phyloP scores from a whole-genome alignment of 2,888 invertebrate species.

The Pammene fasciana region DNA sequence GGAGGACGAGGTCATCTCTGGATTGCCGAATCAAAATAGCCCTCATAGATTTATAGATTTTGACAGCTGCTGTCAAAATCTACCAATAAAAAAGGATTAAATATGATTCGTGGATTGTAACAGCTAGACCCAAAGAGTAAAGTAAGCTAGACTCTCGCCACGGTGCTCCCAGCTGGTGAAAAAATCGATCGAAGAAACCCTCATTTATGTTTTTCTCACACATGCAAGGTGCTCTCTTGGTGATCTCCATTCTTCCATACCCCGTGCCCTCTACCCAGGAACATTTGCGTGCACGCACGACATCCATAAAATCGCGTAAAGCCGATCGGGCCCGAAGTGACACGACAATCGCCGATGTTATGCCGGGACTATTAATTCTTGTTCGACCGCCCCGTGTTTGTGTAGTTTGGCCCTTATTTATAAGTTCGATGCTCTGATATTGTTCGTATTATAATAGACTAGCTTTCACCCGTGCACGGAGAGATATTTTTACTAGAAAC shows the following conservation, averaged over 20 bases:
- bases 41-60: too few species aligned
- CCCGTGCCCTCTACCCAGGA: constrained; percentile 30
- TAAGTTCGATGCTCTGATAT: constrained; percentile 20
- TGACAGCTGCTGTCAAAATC: too few species aligned
- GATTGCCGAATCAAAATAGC: too few species aligned
- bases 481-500: too few species aligned
- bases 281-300: constrained; percentile 61
- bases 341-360: constrained; percentile 59
- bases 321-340: constrained; percentile 56
- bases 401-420: constrained; percentile 24
- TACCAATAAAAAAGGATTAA: too few species aligned
- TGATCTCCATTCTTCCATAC: constrained; percentile 11
- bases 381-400: constrained; percentile 25
- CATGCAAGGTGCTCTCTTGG: background rate
- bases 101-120: too few species aligned
- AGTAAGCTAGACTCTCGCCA: too few species aligned
- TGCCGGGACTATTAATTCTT: constrained; percentile 55
- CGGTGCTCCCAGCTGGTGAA: too few species aligned
- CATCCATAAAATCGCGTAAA: constrained; percentile 59
- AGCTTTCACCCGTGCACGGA: too few species aligned
- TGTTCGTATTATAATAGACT: constrained; percentile 5
- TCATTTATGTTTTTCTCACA: background rate
- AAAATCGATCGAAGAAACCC: too few species aligned
- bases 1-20: too few species aligned
- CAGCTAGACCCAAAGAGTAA: too few species aligned